A percentile compares a stretch with the other conserved stretches of the same genome.
These are phyloP conservation scores for Megaceryle torquata DNA, from an alignment of 2,113 vertebrate species.

Conservation along the genomic window DNA sequence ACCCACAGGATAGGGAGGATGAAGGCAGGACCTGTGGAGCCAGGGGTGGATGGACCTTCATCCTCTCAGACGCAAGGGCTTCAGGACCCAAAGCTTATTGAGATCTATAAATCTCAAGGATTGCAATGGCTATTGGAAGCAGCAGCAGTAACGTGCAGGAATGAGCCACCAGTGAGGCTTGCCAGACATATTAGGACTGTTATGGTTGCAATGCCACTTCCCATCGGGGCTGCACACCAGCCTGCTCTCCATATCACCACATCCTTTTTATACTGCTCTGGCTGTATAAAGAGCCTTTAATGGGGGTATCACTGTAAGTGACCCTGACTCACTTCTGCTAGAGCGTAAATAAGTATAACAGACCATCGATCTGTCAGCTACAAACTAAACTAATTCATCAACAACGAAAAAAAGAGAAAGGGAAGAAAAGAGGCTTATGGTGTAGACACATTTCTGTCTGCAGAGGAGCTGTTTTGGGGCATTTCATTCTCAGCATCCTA, in stretches of 20 bases:
- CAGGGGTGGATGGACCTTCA: background rate
- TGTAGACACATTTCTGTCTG: background rate
- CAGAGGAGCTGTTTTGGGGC: background rate
- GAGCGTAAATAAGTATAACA: background rate
- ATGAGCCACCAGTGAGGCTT: background rate
- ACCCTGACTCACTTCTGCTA: background rate
- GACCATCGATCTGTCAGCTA: background rate
- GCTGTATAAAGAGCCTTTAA: background rate
- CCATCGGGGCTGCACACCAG: background rate
- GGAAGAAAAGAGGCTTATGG: background rate
- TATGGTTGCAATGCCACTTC: background rate
- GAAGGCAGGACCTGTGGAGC: background rate
- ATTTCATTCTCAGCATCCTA: background rate
- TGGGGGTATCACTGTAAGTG: background rate
- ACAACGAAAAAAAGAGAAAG: background rate
- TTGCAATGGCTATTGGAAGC: background rate
- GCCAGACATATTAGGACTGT: background rate
- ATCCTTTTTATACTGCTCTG: background rate
- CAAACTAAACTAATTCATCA: background rate
- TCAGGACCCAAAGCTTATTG: background rate
- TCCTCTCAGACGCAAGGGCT: background rate
- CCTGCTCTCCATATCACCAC: background rate
- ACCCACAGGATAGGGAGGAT: fast-evolving
- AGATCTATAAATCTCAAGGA: background rate
- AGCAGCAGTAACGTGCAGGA: background rate